phyloP scores from a whole-genome alignment of 2,113 vertebrate genomes.

The Prochilodus magdalenae region DNA sequence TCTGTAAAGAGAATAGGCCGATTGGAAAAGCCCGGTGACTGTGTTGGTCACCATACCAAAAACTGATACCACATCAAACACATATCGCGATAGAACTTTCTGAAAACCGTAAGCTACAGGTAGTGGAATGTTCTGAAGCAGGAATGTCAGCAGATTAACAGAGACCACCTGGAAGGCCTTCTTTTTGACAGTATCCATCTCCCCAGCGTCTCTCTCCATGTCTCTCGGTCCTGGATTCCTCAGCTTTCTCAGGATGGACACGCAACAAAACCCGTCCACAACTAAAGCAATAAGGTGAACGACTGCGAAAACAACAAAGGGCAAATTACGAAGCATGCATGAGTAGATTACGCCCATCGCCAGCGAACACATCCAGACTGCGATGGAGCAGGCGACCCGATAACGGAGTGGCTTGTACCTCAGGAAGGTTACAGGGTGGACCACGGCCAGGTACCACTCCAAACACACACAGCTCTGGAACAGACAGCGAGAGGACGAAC shows the following conservation, averaged over 20 bases:
- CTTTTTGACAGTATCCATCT: neutral
- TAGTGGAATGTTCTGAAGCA: no score
- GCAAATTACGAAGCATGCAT: neutral
- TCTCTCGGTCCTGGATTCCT: no score
- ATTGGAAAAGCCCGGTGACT: no score
- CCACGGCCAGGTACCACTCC: slow-evolving; percentile 13
- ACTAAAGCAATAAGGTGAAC: neutral
- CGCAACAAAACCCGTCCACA: neutral
- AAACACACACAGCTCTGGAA: slow-evolving; percentile 30
- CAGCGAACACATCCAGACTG: neutral
- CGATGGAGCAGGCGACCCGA: neutral
- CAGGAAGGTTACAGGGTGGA: slow-evolving; percentile 17
- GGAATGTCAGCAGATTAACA: neutral
- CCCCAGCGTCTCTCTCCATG: no score
- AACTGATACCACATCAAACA: no score
- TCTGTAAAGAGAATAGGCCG: neutral
- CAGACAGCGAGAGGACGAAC: neutral
- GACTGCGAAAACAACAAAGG: neutral
- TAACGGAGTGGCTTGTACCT: slow-evolving; percentile 26
- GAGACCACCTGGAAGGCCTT: neutral
- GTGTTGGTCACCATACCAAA: no score
- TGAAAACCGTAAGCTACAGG: no score
- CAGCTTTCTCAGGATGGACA: no score
- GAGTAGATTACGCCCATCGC: neutral
- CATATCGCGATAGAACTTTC: no score